phyloP scores from a whole-genome alignment of 2,113 vertebrate species.

The Sinocyclocheilus anshuiensis region DNA sequence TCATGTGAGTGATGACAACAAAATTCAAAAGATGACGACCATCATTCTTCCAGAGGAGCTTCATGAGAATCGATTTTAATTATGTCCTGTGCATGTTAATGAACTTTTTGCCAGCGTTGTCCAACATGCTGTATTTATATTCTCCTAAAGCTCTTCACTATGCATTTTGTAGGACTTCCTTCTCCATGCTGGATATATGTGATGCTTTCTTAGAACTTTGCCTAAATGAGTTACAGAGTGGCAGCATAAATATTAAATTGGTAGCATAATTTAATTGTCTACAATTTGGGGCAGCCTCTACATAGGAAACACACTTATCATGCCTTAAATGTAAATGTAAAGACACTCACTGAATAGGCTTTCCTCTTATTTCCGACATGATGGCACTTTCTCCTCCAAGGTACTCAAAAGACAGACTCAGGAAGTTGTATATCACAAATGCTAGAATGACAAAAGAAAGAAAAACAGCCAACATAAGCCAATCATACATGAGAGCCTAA shows the following conservation, averaged over 20 bases:
- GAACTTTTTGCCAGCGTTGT: background rate
- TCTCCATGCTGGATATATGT: background rate
- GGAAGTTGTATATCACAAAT: constrained; percentile 97
- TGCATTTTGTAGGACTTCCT: background rate
- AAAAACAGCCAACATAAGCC: background rate
- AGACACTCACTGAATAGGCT: constrained; percentile 84
- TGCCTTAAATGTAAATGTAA: background rate
- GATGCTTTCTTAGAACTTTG: background rate
- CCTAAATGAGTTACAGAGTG: background rate
- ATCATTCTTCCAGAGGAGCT: background rate
- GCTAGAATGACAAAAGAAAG: constrained; percentile 71
- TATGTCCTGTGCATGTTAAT: background rate
- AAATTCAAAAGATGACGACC: background rate
- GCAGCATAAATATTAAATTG: background rate
- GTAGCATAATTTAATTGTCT: background rate
- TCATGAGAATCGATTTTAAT: background rate
- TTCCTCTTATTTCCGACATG: constrained; percentile 95
- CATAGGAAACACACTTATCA: background rate
- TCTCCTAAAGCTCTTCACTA: background rate
- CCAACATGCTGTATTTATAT: background rate
- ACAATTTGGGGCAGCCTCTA: background rate
- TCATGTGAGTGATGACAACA: background rate
- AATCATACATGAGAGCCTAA: background rate
- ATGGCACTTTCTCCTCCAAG: constrained; percentile 95
- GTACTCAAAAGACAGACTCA: constrained; percentile 96